Evolutionary conservation across 2,888 invertebrate genomes (phyloP), one percentile per base, ranked within the genome.

Genomic region (Microchrysa polita): DNA sequence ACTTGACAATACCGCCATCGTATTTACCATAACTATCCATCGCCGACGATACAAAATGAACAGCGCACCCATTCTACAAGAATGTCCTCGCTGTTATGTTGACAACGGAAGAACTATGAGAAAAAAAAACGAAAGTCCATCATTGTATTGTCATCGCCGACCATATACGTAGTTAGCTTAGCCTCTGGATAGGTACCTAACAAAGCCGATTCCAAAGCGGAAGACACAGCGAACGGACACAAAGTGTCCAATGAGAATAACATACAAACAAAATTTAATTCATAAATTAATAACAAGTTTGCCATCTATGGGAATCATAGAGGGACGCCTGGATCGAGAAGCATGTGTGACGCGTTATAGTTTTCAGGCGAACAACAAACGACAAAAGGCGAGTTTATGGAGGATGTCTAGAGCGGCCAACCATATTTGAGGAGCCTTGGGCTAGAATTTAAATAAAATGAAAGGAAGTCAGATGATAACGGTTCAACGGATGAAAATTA

Each of bases 211-310:
- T 34, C 16, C 10, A 16, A 16, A n/a, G 4, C n/a, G 40, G 5
- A 20, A 16, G 65, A 20, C 42, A 12, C 16, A n/a, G 48, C 16
- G 22, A 22, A 48, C 16, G 23, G 44, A 65, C 65, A 65, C 65
- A 23, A 48, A 48, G 65, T 65, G 48, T 65, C 48, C 65, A 48
- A 10, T 14, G 65, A 65, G 65, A 34, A 14, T 34, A 65, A 61
- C 27, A n/a, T n/a, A n/a, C n/a, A 16, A 65, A 23, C 27, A 48
- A 65, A 44, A 48, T 65, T 65, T 65, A 48, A 65, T 65, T 44
- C 23, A 65, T 65, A 65, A 65, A 65, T 65, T 65, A 65, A 48
- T 65, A 20, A 48, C n/a, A 48, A 65, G 65, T 65, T 65, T 65
- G 44, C 20, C 34, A 48, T n/a, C n/a, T n/a, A n/a, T 44, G 23